phyloP scores from a whole-genome alignment of 2,888 invertebrate species.

The Muschampia plurimacula region DNA sequence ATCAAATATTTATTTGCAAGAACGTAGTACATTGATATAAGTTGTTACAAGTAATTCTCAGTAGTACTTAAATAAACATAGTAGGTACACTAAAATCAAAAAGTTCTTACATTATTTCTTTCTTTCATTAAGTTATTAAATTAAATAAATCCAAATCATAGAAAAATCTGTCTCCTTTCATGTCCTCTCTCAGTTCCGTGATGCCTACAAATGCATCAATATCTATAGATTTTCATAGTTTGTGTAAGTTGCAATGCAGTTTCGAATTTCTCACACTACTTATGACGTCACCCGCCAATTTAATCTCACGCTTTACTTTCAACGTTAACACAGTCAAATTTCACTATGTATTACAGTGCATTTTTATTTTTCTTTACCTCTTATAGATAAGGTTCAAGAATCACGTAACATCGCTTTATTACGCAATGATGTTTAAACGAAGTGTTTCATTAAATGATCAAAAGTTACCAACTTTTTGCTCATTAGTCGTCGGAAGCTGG shows the following conservation, averaged over 20 bases:
- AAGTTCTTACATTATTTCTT: no score
- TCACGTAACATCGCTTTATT: conserved; percentile 15
- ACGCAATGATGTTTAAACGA: conserved; percentile 16
- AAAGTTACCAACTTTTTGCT: conserved; percentile 26
- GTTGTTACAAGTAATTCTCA: no score
- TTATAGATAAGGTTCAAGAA: conserved; percentile 14
- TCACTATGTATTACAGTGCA: conserved; percentile 11
- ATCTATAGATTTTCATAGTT: no score
- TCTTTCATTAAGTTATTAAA: no score
- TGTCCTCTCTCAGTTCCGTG: no score
- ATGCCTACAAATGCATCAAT: no score
- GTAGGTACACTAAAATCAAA: no score
- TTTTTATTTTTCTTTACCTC: background rate
- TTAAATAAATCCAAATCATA: no score
- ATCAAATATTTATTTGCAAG: no score
- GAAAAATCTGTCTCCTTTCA: no score
- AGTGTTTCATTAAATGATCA: conserved; percentile 15
- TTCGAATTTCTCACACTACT: background rate
- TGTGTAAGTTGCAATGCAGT: background rate
- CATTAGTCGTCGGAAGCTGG: conserved; percentile 10
- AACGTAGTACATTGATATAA: no score
- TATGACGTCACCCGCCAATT: background rate
- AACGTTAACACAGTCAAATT: background rate
- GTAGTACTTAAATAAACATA: no score
- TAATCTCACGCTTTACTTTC: background rate